A percentile compares a stretch with the other conserved stretches of the same genome.
Evolutionary conservation across 2,113 vertebrate genomes (phyloP).

Genomic region (Pangasianodon gigas): DNA sequence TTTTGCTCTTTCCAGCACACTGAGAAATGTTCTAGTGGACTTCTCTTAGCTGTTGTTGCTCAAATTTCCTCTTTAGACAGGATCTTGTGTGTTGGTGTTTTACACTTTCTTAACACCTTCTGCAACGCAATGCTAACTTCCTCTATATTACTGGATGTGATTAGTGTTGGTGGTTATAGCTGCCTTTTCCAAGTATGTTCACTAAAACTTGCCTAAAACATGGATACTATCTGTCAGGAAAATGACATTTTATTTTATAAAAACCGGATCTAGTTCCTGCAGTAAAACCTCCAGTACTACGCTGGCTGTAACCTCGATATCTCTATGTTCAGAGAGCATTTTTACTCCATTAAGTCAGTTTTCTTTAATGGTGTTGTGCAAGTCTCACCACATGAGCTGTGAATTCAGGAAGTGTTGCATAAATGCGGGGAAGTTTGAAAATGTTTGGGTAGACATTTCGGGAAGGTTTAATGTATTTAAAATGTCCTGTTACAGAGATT

Average conservation of each 20-base stretch:
- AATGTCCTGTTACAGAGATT: background rate
- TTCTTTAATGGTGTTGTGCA: background rate
- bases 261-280: background rate
- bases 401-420: background rate
- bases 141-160: background rate
- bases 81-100: background rate
- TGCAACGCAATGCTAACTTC: background rate
- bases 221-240: background rate
- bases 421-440: background rate
- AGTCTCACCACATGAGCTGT: background rate
- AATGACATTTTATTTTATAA: background rate
- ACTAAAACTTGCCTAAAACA: background rate
- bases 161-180: background rate
- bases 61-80: background rate
- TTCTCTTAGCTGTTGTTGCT: background rate
- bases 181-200: background rate
- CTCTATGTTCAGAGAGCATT: background rate
- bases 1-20: background rate
- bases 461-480: background rate
- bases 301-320: background rate
- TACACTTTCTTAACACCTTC: background rate
- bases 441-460: background rate
- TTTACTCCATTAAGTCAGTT: too few relatives aligned
- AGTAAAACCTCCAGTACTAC: background rate
- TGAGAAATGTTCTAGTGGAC: background rate